Evolutionary conservation across 2,113 vertebrate genomes (phyloP), one percentile per base, ranked within the genome.

Genomic region (Poeciliopsis occidentalis): DNA sequence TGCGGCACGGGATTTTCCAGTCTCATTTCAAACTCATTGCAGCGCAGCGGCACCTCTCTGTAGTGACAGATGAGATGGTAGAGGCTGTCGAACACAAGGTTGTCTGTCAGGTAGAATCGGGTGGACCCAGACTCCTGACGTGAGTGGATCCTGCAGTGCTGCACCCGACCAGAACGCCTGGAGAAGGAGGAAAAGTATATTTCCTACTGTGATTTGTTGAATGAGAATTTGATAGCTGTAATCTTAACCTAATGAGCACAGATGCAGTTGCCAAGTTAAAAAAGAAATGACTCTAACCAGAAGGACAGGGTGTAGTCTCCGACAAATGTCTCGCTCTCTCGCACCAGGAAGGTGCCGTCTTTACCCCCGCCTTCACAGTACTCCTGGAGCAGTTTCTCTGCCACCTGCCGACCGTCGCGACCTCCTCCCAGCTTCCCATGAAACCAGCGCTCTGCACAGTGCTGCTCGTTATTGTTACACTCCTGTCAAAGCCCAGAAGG

Each of bases 241-340:
- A 22, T 57, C 1, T n/a, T 57, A 22, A 57, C 24, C 7, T 24
- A 3, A 54, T 8, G 3, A 1, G 5, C 22, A 57, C 24, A 3
- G 22, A 8, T 2, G 2, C 10, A 57, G 51, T n/a, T 57, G 22
- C 51, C 24, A 57, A 57, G 22, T 57, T 57, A 57, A 57, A 24
- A 57, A 24, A 3, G 64, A 41, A 26, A 32, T 22, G 3, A 8
- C 37, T 87, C 95, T 37, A 82, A 96, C 96, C 96, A 96, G 94
- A 96, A 96, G 11, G 95, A 96, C 67, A 96, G 94, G 26, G 96
- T 96, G 94, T 96, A 96, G 88, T 96, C 96, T 0, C 96, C 96
- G 6, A 96, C 96, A 3, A 96, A 96, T 29, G 96, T 96, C 94
- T 96, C 96, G 0, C 96, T 96, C 91, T 96, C 96, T 3, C 96